Evolutionary conservation across 1,140 invertebrate genomes (phyloP).

Genomic region (Apis florea): DNA sequence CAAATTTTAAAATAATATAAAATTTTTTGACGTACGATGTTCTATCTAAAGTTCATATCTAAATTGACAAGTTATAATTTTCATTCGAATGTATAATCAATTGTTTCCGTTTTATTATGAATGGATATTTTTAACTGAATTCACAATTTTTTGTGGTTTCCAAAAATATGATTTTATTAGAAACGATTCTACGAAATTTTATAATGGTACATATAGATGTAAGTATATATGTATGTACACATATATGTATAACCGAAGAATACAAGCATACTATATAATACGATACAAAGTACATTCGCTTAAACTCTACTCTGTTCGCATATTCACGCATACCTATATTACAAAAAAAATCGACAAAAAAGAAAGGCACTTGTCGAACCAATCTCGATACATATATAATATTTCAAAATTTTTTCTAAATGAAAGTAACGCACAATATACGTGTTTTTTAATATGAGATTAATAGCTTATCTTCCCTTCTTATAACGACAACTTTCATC

Average conservation of each 20-base stretch:
- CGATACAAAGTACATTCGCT: conserved; percentile 43
- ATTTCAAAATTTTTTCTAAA: background rate
- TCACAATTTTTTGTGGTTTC: conserved; percentile 5
- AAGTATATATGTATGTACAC: conserved; percentile 23
- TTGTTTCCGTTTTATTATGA: background rate
- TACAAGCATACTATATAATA: conserved; percentile 32
- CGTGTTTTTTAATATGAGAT: background rate
- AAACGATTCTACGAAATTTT: conserved; percentile 58
- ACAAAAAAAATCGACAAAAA: background rate
- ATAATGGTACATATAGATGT: conserved; percentile 40
- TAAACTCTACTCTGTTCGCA: conserved; percentile 27
- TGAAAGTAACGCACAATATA: background rate
- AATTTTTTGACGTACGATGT: background rate
- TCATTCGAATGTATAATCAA: background rate
- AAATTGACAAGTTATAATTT: background rate
- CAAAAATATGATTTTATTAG: conserved; percentile 50
- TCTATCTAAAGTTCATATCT: background rate
- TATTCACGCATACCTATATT: conserved; percentile 14
- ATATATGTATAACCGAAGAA: conserved; percentile 14
- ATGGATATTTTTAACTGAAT: background rate
- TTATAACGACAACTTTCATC: background rate
- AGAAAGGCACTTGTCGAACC: conserved; percentile 20
- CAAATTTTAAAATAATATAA: background rate
- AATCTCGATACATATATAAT: conserved; percentile 7
- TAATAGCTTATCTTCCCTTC: background rate